These are phyloP conservation scores for Odocoileus hemionus DNA, from an alignment of 2,113 vertebrate species.

Conservation along the genomic window DNA sequence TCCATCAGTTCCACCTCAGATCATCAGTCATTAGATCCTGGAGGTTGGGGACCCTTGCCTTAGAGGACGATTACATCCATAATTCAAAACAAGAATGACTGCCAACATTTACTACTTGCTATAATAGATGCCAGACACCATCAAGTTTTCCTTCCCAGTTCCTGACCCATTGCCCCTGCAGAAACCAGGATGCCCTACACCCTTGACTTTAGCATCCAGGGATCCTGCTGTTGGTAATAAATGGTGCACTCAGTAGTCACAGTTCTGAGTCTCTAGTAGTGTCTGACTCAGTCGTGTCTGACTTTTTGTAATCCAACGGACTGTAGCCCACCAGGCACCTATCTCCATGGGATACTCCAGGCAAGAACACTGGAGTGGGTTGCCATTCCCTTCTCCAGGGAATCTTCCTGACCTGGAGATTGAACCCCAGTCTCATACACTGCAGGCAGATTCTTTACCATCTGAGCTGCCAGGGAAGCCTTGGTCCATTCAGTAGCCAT, in stretches of 20 bases:
- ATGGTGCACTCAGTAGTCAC: neutral
- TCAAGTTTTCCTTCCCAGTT: neutral
- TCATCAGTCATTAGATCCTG: neutral
- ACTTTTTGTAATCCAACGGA: neutral
- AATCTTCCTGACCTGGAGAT: neutral
- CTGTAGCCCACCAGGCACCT: fast-evolving
- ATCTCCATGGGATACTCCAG: neutral
- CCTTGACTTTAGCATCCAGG: neutral
- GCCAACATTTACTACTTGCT: neutral
- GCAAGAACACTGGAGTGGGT: neutral
- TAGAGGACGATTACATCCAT: neutral
- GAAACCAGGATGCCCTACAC: neutral
- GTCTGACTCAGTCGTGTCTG: neutral
- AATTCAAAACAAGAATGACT: neutral
- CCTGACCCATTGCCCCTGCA: neutral
- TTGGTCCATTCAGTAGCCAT: neutral
- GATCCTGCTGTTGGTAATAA: neutral
- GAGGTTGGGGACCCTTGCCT: neutral
- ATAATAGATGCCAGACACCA: neutral
- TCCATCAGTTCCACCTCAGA: neutral
- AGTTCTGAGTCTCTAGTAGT: neutral
- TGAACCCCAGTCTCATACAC: neutral
- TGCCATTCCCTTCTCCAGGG: neutral
- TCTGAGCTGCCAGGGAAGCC: neutral
- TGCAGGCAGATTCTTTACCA: neutral